These are phyloP conservation scores for Spilogale gracilis DNA, from an alignment of 2,113 vertebrate genomes.

Conservation along the genomic window DNA sequence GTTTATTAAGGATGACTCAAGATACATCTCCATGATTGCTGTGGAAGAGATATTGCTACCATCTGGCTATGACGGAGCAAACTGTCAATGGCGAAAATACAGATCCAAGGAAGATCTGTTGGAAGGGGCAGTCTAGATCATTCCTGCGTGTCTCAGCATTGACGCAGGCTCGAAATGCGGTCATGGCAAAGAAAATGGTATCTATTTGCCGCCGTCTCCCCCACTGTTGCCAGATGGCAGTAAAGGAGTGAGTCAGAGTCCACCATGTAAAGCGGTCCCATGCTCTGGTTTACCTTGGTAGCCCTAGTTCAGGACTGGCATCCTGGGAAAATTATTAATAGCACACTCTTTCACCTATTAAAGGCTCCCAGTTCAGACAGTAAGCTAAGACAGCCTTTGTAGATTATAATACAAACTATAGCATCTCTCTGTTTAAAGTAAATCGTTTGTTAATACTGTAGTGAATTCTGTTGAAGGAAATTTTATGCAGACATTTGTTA, in stretches of 20 bases:
- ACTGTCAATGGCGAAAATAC: background rate
- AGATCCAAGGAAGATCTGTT: background rate
- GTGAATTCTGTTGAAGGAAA: background rate
- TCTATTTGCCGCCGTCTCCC: background rate
- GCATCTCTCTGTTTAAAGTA: background rate
- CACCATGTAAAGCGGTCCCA: accelerated
- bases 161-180: background rate
- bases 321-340: background rate
- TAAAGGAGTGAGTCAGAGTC: background rate
- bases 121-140: background rate
- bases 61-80: background rate
- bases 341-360: background rate
- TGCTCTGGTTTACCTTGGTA: background rate
- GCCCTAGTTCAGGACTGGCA: too few species aligned
- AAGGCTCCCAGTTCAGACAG: background rate
- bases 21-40: background rate
- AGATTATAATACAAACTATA: background rate
- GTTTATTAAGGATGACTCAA: background rate
- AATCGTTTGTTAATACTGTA: background rate
- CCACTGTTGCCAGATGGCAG: background rate
- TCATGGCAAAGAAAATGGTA: background rate
- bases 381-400: background rate
- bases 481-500: background rate
- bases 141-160: background rate
- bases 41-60: background rate